A percentile compares a stretch with the other conserved stretches of the same genome.
These are phyloP conservation scores for Eubasilissa regina DNA, from an alignment of 1,140 invertebrate genomes.

Conservation along the genomic window DNA sequence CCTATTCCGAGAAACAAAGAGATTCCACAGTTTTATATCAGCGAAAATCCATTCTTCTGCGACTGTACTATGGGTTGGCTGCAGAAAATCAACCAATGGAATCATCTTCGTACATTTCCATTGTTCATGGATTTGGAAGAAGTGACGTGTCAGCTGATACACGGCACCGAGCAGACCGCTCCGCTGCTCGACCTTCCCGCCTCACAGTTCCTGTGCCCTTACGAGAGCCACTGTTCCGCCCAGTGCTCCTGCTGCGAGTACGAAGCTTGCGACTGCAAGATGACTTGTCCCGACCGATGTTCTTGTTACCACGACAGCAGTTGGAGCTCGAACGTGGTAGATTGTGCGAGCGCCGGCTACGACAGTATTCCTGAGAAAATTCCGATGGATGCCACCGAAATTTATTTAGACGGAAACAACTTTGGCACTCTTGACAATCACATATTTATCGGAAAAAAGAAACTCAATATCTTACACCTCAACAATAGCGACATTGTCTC, in stretches of 20 bases:
- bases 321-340: constrained; percentile 91
- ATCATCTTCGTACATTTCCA: constrained; percentile 83
- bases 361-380: constrained; percentile 83
- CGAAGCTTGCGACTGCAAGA: constrained; percentile 92
- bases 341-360: constrained; percentile 86
- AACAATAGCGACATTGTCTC: constrained; percentile 86
- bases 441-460: constrained; percentile 90
- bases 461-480: constrained; percentile 85
- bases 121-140: constrained; percentile 87
- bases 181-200: constrained; percentile 84
- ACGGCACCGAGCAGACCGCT: constrained; percentile 84
- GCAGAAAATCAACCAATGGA: constrained; percentile 81
- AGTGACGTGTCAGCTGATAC: constrained; percentile 86
- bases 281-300: constrained; percentile 90
- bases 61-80: constrained; percentile 91
- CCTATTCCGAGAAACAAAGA: constrained; percentile 77
- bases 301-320: constrained; percentile 92
- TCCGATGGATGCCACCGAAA: constrained; percentile 92
- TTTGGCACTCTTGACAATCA: constrained; percentile 85
- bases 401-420: constrained; percentile 90
- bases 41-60: constrained; percentile 87
- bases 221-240: constrained; percentile 89
- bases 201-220: constrained; percentile 89
- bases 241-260: constrained; percentile 92
- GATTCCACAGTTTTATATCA: constrained; percentile 84